Percentiles rank a stretch among this genome's conserved stretches.
These are phyloP conservation scores for Eulithis prunata DNA, from an alignment of 2,888 invertebrate genomes.

Conservation along the genomic window DNA sequence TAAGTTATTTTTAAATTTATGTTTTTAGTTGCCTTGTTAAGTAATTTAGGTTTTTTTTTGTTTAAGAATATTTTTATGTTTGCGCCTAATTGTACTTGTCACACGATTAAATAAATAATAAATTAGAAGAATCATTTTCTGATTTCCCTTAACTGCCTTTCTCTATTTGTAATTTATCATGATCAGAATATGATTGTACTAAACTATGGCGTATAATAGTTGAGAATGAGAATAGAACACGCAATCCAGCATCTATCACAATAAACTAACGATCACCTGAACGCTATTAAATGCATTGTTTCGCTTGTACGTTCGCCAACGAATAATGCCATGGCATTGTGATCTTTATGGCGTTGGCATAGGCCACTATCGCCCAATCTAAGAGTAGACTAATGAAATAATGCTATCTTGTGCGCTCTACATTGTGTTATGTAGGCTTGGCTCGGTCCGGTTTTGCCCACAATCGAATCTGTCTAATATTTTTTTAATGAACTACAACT, in stretches of 20 bases:
- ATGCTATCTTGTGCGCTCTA: conserved; percentile 5
- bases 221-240: conserved; percentile 21
- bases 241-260: conserved; percentile 32
- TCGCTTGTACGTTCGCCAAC: conserved; percentile 44
- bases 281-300: conserved; percentile 33
- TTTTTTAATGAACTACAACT: neutral
- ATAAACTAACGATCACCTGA: conserved; percentile 48
- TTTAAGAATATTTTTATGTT: too few relatives aligned
- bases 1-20: too few relatives aligned
- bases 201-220: conserved; percentile 13
- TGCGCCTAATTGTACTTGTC: too few relatives aligned
- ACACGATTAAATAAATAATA: too few relatives aligned
- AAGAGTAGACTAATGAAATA: conserved; percentile 11
- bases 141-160: too few relatives aligned
- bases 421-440: neutral
- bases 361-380: neutral
- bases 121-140: too few relatives aligned
- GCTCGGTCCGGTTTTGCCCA: too few relatives aligned
- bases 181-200: neutral
- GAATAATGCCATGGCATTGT: conserved; percentile 6
- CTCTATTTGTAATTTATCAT: too few relatives aligned
- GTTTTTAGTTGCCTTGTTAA: too few relatives aligned
- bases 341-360: conserved; percentile 19
- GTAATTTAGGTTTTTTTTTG: too few relatives aligned
- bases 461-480: neutral